Conservation (phyloP, 2,888 invertebrate genomes). For the Ectemnius continuus region DNA sequence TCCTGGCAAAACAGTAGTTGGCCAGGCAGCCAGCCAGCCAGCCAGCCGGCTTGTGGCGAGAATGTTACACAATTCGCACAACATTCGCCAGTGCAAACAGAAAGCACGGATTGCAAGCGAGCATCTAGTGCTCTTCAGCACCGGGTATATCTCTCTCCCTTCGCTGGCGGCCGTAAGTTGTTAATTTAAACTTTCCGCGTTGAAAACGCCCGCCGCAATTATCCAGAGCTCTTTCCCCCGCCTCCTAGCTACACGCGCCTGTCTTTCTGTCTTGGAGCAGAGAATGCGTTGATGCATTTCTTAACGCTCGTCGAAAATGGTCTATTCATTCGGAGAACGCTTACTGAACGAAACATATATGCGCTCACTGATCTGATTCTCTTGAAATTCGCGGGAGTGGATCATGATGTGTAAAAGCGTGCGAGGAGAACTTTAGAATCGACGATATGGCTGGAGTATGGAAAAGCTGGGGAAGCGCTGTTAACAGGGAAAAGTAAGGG, state of each 20-base stretch:
- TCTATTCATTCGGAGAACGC: no score
- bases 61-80: slow-evolving; percentile 35
- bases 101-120: slow-evolving; percentile 32
- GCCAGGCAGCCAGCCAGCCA: slow-evolving; percentile 9
- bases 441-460: no score
- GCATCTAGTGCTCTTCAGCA: slow-evolving; percentile 10
- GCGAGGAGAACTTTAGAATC: no score
- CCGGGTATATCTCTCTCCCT: neutral
- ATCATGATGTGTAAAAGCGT: no score
- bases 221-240: slow-evolving; percentile 23
- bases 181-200: slow-evolving; percentile 50
- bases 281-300: no score
- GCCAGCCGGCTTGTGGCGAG: slow-evolving; percentile 9
- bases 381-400: no score
- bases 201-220: slow-evolving; percentile 32
- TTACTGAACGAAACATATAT: no score
- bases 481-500: neutral
- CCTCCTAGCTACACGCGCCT: slow-evolving; percentile 21
- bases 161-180: slow-evolving; percentile 27
- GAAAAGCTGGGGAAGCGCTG: no score
- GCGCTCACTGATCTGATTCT: no score
- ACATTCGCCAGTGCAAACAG: slow-evolving; percentile 32
- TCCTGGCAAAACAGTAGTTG: neutral
- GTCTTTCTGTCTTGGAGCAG: slow-evolving; percentile 22
- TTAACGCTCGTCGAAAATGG: no score